These are phyloP conservation scores for Gambusia affinis DNA, from an alignment of 2,113 vertebrate species.

Conservation along the genomic window DNA sequence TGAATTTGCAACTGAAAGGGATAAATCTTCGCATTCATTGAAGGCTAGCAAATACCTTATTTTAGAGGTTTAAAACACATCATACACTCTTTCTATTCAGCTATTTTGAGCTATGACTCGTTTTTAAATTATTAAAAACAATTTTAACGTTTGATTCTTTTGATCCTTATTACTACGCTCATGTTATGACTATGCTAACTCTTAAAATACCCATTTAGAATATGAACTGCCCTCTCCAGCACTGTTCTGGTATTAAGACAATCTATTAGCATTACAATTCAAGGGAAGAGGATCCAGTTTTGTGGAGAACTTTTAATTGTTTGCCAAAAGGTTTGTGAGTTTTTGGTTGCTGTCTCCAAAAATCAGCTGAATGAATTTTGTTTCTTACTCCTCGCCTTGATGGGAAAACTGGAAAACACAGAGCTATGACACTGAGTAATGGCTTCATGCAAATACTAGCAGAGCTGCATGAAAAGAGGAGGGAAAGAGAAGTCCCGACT, in stretches of 20 bases:
- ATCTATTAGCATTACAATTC: background rate
- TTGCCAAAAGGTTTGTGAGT: background rate
- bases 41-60: too few relatives aligned
- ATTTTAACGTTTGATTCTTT: too few relatives aligned
- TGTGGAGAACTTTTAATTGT: background rate
- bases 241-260: background rate
- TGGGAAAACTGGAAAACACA: constrained; percentile 47
- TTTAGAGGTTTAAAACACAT: background rate
- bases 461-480: constrained; percentile 42
- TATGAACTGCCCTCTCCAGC: background rate
- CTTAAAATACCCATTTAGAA: background rate
- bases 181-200: background rate
- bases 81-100: background rate
- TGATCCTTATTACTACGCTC: too few relatives aligned
- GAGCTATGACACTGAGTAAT: constrained; percentile 43
- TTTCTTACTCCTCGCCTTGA: constrained; percentile 22
- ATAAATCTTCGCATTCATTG: too few relatives aligned
- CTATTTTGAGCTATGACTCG: background rate
- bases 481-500: constrained; percentile 73
- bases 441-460: constrained; percentile 27
- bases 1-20: too few relatives aligned
- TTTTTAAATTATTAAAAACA: too few relatives aligned
- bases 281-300: background rate
- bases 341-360: background rate
- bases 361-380: constrained; percentile 16